Conservation (phyloP, 2,113 vertebrate species). For the Sisor rabdophorus region DNA sequence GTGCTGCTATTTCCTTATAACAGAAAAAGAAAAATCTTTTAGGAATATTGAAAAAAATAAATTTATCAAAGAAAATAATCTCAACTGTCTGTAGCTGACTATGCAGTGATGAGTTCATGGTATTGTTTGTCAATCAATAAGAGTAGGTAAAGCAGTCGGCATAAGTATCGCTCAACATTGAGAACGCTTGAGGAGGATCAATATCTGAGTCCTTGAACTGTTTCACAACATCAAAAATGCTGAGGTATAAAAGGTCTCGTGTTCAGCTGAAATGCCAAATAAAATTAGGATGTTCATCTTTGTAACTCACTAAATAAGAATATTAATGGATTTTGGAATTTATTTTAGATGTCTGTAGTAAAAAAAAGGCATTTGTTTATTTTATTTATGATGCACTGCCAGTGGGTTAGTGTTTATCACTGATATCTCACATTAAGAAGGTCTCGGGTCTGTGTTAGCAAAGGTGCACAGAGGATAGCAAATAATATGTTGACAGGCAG, state of each 20-base stretch:
- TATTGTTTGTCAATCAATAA: constrained; percentile 61
- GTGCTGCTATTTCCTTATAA: constrained; percentile 10
- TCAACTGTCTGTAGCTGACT: constrained; percentile 29
- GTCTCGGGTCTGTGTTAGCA: too few species aligned
- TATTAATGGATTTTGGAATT: background rate
- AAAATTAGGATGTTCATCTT: background rate
- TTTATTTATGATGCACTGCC: background rate
- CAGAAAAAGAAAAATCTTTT: constrained; percentile 22
- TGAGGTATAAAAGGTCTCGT: constrained; percentile 38
- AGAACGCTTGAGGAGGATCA: constrained; percentile 62
- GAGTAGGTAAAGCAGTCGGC: constrained; percentile 58
- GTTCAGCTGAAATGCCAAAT: constrained; percentile 13
- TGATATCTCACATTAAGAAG: too few species aligned
- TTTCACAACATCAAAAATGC: constrained; percentile 49
- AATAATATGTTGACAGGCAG: too few species aligned
- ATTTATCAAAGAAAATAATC: background rate
- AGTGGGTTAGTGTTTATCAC: background rate
- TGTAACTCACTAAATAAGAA: background rate
- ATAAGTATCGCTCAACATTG: constrained; percentile 65
- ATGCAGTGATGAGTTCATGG: constrained; percentile 56
- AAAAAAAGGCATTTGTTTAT: too few species aligned
- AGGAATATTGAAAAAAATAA: constrained; percentile 12
- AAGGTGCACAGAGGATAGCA: too few species aligned
- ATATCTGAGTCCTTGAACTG: constrained; percentile 64
- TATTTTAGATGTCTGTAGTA: too few species aligned